Evolutionary conservation across 2,797 vertebrate genomes (phyloP), one percentile per base, ranked within the genome.

Genomic region (Chaetodon trifasciatus): DNA sequence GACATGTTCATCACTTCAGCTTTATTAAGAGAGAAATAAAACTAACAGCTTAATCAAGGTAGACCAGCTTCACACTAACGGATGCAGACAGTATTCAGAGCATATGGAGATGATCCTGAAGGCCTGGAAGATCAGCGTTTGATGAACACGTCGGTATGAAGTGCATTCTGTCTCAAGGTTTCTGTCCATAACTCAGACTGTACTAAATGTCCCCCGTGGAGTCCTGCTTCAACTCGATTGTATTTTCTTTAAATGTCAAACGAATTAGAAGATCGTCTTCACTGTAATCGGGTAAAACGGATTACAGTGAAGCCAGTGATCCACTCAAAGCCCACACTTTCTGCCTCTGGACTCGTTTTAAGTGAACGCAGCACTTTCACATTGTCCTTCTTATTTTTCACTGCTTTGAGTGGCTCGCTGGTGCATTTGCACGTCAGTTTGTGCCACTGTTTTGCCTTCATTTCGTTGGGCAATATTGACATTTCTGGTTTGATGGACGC

Each of bases 401-500:
- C 19, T 5, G 10, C 1, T 4, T 70, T 58, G 44, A 2, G 1
- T 10, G 4, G 15, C 21, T 1, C 42, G n/a, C 35, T 2, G 0
- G 28, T 28, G 7, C 1, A 3, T 28, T 53, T 64, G n/a, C 4
- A 4, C 15, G 46, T 47, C 28, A 49, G 2, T 72, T 75, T 44
- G 7, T 19, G 6, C 0, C 28, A 4, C 49, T 28, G 13, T 66
- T 82, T 68, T 47, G 62, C 24, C 23, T 74, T 82, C 39, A 39
- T 83, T 64, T 77, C 40, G 21, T 82, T 39, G 32, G 10, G 49
- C 66, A 84, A 76, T 88, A 86, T 92, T 92, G 93, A 93, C 90
- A 88, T 89, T 92, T 83, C 63, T 87, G 85, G 76, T 87, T 87
- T 89, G 90, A 89, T 74, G 86, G 88, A 89, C 86, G 84, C 87